These are phyloP conservation scores for Eciton burchellii DNA, from an alignment of 1,140 invertebrate species.

Conservation along the genomic window DNA sequence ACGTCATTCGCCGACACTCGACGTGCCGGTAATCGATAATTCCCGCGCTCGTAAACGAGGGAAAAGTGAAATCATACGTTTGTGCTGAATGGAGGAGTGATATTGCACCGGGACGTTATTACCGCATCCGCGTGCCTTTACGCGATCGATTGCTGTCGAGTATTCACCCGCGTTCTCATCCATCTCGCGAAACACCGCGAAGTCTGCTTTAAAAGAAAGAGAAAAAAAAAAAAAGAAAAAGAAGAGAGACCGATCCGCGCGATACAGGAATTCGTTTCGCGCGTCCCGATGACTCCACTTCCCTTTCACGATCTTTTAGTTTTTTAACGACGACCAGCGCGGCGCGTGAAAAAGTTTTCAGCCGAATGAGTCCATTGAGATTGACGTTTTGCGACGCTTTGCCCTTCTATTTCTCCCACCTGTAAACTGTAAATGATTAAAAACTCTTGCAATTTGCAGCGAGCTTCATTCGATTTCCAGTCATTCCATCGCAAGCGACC, in stretches of 20 bases:
- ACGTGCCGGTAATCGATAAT: conserved; percentile 47
- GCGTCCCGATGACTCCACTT: neutral
- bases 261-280: conserved; percentile 32
- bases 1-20: conserved; percentile 18
- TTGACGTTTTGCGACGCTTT: neutral
- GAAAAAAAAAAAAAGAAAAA: too few relatives aligned
- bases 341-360: neutral
- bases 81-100: conserved; percentile 16
- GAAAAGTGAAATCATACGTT: conserved; percentile 57
- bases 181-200: neutral
- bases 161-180: neutral
- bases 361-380: neutral
- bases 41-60: conserved; percentile 39
- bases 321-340: conserved; percentile 29
- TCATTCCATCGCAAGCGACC: conserved; percentile 8
- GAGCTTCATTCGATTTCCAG: conserved; percentile 23
- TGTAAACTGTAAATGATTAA: neutral
- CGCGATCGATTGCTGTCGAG: conserved; percentile 22
- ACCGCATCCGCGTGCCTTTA: conserved; percentile 25
- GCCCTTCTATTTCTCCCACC: neutral
- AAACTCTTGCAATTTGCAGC: neutral
- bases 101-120: conserved; percentile 30
- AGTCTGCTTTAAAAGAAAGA: conserved; percentile 22
- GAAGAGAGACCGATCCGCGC: conserved; percentile 19
- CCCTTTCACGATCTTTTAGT: conserved; percentile 41